Evolutionary conservation across 2,797 vertebrate genomes (phyloP).

Genomic region (Halcyon badia): DNA sequence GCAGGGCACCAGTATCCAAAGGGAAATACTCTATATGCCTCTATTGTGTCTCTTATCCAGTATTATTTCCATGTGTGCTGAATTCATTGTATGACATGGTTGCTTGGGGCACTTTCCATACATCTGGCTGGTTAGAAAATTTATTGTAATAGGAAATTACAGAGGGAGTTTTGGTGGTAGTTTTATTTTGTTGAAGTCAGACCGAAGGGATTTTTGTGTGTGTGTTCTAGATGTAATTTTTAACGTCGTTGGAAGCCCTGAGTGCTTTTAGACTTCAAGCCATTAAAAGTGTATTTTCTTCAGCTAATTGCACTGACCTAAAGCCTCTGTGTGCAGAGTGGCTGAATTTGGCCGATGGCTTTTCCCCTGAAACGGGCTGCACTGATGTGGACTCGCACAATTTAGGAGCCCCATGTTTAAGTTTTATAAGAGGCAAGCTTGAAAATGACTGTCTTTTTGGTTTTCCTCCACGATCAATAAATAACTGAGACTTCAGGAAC

Average conservation of each 20-base stretch:
- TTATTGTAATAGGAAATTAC: constrained; percentile 32
- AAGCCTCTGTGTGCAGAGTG: background rate
- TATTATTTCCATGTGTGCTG: background rate
- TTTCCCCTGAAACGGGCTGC: constrained; percentile 1
- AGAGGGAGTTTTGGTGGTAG: background rate
- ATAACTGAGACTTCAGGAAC: constrained; percentile 12
- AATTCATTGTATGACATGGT: background rate
- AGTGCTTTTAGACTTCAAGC: background rate
- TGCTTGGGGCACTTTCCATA: background rate
- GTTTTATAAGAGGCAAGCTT: background rate
- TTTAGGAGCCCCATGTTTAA: background rate
- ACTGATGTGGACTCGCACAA: background rate
- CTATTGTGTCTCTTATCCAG: background rate
- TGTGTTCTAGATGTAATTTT: background rate
- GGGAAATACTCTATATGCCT: background rate
- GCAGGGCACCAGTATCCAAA: background rate
- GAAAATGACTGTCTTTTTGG: constrained; percentile 25
- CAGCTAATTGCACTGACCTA: background rate
- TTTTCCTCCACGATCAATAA: constrained; percentile 51
- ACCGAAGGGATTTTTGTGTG: background rate
- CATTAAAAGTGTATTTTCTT: constrained; percentile 18
- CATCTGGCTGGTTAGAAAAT: background rate
- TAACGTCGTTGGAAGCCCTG: background rate
- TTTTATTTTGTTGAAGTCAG: constrained; percentile 3
- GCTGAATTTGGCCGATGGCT: background rate